These are phyloP conservation scores for Argyrosomus japonicus DNA, from an alignment of 2,113 vertebrate genomes.

Conservation along the genomic window DNA sequence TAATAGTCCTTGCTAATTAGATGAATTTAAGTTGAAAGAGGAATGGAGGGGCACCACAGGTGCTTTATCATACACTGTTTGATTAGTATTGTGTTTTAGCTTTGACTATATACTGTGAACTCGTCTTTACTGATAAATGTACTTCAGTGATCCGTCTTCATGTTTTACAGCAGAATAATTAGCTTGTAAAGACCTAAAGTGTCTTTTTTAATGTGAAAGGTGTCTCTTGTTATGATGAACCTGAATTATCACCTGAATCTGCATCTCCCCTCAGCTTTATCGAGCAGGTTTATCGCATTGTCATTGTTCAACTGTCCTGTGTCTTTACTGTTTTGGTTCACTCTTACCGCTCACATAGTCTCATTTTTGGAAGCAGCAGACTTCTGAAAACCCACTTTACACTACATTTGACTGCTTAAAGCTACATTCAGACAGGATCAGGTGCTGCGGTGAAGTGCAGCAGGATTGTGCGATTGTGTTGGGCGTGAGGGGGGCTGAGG, in stretches of 20 bases:
- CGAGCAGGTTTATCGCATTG: background rate
- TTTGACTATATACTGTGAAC: constrained; percentile 15
- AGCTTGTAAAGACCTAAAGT: too few relatives aligned
- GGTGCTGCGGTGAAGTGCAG: too few relatives aligned
- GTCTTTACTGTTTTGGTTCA: background rate
- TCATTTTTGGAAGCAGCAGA: too few relatives aligned
- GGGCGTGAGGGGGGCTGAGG: too few relatives aligned
- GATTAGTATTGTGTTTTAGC: constrained; percentile 54
- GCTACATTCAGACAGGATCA: too few relatives aligned
- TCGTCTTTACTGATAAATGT: constrained; percentile 43
- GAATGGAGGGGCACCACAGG: constrained; percentile 49
- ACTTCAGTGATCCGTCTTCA: background rate
- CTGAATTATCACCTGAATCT: background rate
- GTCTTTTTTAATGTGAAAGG: background rate
- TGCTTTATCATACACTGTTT: constrained; percentile 61
- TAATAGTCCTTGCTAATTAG: constrained; percentile 71
- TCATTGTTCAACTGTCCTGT: background rate
- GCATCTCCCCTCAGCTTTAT: background rate
- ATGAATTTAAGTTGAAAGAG: constrained; percentile 64
- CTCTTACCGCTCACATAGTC: background rate
- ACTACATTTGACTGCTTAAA: too few relatives aligned
- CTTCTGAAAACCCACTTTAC: too few relatives aligned
- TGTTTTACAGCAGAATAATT: too few relatives aligned
- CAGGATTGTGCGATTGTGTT: too few relatives aligned
- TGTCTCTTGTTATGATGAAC: background rate